Conservation (phyloP, 2,113 vertebrate genomes). For the chimpanzee (Pan troglodytes) region NHGRI_mPanTro3-v2.1_pri NC_086015.1:53489501-53490000, state of each 20-base stretch:
- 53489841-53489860: neutral
- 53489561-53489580: neutral
- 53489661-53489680: neutral
- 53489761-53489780: slow-evolving; percentile 46
- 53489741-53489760: neutral
- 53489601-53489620: slow-evolving; percentile 31
- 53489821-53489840: slow-evolving; percentile 35
- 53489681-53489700: neutral
- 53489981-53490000: neutral
- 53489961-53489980: neutral
- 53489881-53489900: neutral
- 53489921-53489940: neutral
- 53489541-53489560: neutral
- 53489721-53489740: neutral
- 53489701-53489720: neutral
- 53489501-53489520: slow-evolving; percentile 52
- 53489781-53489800: neutral
- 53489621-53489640: slow-evolving; percentile 56
- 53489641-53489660: slow-evolving; percentile 6
- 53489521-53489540: slow-evolving; percentile 47
- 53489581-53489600: neutral
- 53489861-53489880: neutral
- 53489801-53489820: neutral
- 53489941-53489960: neutral
- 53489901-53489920: neutral